phyloP scores from a whole-genome alignment of 2,113 vertebrate species.

The Lota lota region DNA sequence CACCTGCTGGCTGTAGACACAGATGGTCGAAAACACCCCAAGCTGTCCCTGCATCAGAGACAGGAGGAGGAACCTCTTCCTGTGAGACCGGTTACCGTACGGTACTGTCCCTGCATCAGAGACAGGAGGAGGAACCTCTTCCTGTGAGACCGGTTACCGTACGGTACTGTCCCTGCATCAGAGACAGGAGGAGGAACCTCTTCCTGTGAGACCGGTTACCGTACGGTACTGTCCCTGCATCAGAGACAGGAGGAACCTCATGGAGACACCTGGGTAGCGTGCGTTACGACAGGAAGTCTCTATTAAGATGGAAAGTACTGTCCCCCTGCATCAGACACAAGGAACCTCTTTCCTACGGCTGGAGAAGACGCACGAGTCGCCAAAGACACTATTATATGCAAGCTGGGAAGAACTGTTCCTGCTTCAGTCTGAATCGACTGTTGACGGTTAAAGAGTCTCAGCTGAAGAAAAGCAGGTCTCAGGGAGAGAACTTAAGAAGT shows the following conservation, averaged over 20 bases:
- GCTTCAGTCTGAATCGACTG: too few relatives aligned
- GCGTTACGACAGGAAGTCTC: too few relatives aligned
- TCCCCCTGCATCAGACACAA: too few relatives aligned
- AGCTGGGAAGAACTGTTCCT: too few relatives aligned
- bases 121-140: slow-evolving; percentile 48
- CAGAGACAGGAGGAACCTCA: slow-evolving; percentile 36
- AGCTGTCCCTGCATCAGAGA: slow-evolving; percentile 50
- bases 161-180: slow-evolving; percentile 42
- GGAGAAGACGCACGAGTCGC: too few relatives aligned
- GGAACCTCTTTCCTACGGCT: too few relatives aligned
- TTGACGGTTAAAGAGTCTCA: too few relatives aligned
- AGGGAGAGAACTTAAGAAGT: too few relatives aligned
- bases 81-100: neutral
- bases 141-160: slow-evolving; percentile 6
- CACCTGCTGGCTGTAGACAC: slow-evolving; percentile 62
- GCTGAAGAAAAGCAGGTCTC: too few relatives aligned
- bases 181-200: slow-evolving; percentile 45
- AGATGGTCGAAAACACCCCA: slow-evolving; percentile 60
- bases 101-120: slow-evolving; percentile 42
- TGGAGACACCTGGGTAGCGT: too few relatives aligned
- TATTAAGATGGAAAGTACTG: too few relatives aligned
- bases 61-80: slow-evolving; percentile 43
- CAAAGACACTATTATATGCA: too few relatives aligned
- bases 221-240: slow-evolving; percentile 38
- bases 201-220: slow-evolving; percentile 33